Conservation (phyloP, 2,113 vertebrate species). For the Catagonus wagneri region DNA sequence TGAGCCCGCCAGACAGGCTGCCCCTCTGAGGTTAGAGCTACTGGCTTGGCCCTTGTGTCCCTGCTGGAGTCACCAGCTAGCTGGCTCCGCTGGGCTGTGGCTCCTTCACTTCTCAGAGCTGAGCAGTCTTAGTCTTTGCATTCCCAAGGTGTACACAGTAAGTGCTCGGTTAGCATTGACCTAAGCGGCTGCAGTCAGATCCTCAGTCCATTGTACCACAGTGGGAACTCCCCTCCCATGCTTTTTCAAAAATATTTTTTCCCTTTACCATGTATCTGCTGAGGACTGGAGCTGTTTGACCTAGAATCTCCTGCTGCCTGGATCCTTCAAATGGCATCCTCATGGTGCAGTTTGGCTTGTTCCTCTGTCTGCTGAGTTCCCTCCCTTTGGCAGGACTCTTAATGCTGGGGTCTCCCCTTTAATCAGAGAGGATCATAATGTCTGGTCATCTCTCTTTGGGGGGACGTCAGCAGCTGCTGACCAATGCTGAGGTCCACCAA, state of each 20-base stretch:
- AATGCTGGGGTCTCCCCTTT: not conserved
- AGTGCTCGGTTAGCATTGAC: rapidly evolving
- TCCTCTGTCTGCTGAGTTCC: not conserved
- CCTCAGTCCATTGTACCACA: too few species aligned
- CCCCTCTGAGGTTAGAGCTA: not conserved
- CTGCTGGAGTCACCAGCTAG: not conserved
- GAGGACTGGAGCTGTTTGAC: not conserved
- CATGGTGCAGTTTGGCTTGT: rapidly evolving
- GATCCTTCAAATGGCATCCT: not conserved
- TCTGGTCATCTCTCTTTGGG: not conserved
- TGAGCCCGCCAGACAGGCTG: rapidly evolving
- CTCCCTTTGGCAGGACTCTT: not conserved
- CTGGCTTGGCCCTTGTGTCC: not conserved
- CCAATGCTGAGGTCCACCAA: not conserved
- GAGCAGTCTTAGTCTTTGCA: not conserved
- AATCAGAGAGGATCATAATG: not conserved
- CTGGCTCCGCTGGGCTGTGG: not conserved
- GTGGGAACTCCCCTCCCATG: not conserved
- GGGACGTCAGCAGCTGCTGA: not conserved
- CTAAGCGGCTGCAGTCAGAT: too few species aligned
- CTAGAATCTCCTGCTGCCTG: not conserved
- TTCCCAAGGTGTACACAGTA: not conserved
- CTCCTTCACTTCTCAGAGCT: not conserved
- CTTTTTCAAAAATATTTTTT: not conserved
- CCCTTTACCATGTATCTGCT: not conserved